phyloP scores from a whole-genome alignment of 2,113 vertebrate species.

The Galbula dea region DNA sequence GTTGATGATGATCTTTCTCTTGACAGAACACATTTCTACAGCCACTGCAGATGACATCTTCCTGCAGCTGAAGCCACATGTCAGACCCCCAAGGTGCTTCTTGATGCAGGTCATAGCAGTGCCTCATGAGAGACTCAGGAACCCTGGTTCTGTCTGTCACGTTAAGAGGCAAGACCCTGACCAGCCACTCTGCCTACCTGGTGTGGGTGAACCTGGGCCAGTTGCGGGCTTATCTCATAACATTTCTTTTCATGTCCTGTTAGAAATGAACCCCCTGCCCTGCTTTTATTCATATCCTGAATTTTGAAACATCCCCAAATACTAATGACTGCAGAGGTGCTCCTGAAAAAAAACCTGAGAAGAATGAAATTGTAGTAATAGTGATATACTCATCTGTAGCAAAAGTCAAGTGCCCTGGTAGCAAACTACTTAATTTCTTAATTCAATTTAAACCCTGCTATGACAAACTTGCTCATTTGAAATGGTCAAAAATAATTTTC shows the following conservation, averaged over 20 bases:
- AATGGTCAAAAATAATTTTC: not conserved
- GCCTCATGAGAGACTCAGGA: not conserved
- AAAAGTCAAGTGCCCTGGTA: constrained; percentile 1
- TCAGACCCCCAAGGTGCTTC: rapidly evolving
- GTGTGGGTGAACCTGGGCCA: not conserved
- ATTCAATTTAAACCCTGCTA: not conserved
- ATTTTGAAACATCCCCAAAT: not conserved
- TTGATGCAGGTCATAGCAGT: not conserved
- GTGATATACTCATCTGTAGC: not conserved
- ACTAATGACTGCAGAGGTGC: not conserved
- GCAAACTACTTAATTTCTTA: not conserved
- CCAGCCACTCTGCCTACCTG: no score
- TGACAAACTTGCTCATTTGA: not conserved
- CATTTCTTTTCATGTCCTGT: not conserved
- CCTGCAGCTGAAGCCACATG: not conserved
- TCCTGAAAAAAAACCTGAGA: not conserved
- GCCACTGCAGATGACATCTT: not conserved
- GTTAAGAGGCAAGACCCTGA: no score
- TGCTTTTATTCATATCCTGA: not conserved
- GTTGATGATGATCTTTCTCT: not conserved
- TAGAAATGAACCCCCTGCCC: not conserved
- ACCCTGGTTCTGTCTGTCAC: not conserved
- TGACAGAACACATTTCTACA: not conserved
- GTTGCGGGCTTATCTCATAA: not conserved
- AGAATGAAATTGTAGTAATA: not conserved